Evolutionary conservation across 2,888 invertebrate genomes (phyloP).

Genomic region (Hypomecis atomaria): DNA sequence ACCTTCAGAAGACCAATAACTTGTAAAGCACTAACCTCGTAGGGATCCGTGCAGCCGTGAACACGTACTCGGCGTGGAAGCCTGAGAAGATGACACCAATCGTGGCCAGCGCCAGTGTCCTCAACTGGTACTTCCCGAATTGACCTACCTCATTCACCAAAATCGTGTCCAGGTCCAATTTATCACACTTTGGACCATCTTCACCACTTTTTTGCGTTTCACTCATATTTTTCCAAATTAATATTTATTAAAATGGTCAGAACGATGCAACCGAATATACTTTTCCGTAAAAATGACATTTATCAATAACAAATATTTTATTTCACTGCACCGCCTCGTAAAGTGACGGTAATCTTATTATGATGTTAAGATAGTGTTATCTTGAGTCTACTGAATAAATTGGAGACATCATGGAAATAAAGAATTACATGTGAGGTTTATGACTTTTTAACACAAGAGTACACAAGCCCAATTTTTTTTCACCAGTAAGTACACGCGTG

Average conservation of each 20-base stretch:
- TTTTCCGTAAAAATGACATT: background rate
- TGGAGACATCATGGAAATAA: background rate
- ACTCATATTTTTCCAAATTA: constrained; percentile 3
- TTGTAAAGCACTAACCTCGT: constrained; percentile 58
- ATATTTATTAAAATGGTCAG: background rate
- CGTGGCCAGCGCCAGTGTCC: constrained; percentile 52
- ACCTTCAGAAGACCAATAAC: no score
- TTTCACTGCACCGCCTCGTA: background rate
- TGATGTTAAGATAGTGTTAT: background rate
- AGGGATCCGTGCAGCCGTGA: constrained; percentile 67
- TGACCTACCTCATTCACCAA: constrained; percentile 71
- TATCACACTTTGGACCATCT: background rate
- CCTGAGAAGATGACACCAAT: constrained; percentile 60
- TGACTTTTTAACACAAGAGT: no score
- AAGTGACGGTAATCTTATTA: constrained; percentile 6
- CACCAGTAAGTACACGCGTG: no score
- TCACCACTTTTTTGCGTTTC: background rate
- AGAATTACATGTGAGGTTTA: no score
- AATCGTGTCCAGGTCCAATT: constrained; percentile 64
- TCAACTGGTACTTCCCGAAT: constrained; percentile 66
- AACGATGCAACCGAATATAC: background rate
- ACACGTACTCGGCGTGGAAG: constrained; percentile 67
- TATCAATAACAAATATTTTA: constrained; percentile 1
- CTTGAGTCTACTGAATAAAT: background rate
- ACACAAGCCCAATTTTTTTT: no score